Evolutionary conservation across 1,140 invertebrate genomes (phyloP), one percentile per base, ranked within the genome.

Genomic region (Amyelois transitella): DNA sequence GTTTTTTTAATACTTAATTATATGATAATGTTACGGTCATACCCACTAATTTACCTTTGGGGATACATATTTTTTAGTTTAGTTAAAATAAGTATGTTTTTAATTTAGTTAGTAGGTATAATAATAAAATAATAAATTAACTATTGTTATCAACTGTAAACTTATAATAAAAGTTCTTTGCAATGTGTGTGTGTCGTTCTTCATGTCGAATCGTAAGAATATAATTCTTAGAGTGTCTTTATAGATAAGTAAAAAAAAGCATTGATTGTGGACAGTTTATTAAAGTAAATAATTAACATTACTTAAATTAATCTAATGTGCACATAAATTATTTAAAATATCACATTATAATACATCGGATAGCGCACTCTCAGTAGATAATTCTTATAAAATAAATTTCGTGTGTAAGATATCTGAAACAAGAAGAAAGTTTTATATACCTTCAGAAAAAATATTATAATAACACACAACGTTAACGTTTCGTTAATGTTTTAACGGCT

Each of bases 331-430:
- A 38, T 14, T 14, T 38, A 38, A 14, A 38, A 38, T 48, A 48
- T 48, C 45, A 48, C 45, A 20, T n/a, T 14, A 38, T 38, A 48
- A 48, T 48, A 48, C 45, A 48, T 48, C 20, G 45, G 19, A 48
- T 48, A 21, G 45, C 45, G 45, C 18, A 48, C 45, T 21, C 45
- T 48, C n/a, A 17, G 18, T 21, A 21, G 32, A 20, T 7, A 21
- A 1, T 18, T 19, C n/a, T 48, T 48, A 21, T n/a, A 21, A 38
- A 48, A 21, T 22, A 48, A 21, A 4, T 22, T 12, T 21, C 7
- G 14, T 38, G 8, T 22, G 6, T n/a, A 12, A 6, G 6, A 12
- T 48, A 48, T 48, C 45, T 48, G 45, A 48, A 48, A 48, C 45
- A 48, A 48, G 21, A 8, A 47, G 1, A 20, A 44, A 44, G 1